phyloP scores from a whole-genome alignment of 2,113 vertebrate species.

The Cavia porcellus region DNA sequence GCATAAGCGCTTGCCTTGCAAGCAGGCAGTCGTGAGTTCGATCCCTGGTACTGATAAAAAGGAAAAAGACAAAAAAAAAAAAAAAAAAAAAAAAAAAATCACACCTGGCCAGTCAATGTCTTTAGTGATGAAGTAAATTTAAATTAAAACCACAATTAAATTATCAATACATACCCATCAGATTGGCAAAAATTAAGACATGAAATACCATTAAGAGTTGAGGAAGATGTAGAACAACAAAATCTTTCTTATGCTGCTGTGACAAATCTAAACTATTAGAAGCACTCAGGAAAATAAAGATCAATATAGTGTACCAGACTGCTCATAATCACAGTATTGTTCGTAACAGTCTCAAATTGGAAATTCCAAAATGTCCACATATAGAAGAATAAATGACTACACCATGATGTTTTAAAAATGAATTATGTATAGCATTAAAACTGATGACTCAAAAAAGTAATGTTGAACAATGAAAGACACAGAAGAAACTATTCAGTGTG shows the following conservation, averaged over 20 bases:
- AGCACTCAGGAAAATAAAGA: constrained; percentile 49
- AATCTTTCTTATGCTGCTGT: neutral
- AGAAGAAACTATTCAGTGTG: constrained; percentile 24
- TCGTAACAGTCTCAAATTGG: neutral
- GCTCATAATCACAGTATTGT: neutral
- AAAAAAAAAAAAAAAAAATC: neutral
- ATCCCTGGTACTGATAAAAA: too few relatives aligned
- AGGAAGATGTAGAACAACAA: constrained; percentile 8
- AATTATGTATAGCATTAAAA: constrained; percentile 32
- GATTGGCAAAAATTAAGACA: constrained; percentile 45
- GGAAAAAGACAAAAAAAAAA: too few relatives aligned
- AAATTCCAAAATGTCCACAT: constrained; percentile 25
- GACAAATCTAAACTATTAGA: neutral
- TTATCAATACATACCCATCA: neutral
- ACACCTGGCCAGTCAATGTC: neutral
- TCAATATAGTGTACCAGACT: neutral
- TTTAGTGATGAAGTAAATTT: neutral
- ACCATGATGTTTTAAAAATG: neutral
- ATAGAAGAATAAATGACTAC: constrained; percentile 23
- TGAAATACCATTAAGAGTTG: neutral
- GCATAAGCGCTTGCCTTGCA: too few relatives aligned
- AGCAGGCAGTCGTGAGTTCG: too few relatives aligned
- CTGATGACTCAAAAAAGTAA: constrained; percentile 21
- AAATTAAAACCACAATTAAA: constrained; percentile 55
- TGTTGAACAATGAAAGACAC: constrained; percentile 7